A percentile compares a stretch with the other conserved stretches of the same genome.
Conservation (phyloP, 2,113 vertebrate genomes). For the Lepus europaeus region DNA sequence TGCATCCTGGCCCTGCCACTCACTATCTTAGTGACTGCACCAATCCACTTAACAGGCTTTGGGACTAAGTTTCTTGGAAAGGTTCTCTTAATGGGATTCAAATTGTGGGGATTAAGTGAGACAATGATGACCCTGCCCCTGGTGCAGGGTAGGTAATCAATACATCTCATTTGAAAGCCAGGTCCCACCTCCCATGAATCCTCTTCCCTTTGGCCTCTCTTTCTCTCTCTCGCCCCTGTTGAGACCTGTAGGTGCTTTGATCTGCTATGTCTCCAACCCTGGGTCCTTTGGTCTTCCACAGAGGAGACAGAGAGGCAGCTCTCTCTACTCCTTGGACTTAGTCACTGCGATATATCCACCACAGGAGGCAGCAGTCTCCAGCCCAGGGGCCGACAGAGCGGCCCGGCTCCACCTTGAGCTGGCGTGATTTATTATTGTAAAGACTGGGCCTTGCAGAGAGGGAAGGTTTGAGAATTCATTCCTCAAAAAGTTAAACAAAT, state of each 20-base stretch:
- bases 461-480: not conserved
- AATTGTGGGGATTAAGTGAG: not conserved
- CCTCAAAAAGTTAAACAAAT: not conserved
- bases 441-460: not conserved
- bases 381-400: not conserved
- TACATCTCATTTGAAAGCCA: not conserved
- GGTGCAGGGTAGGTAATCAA: not conserved
- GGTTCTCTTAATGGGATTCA: not conserved
- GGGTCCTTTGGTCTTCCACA: constrained; percentile 57
- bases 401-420: not conserved
- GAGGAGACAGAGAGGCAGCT: constrained; percentile 39
- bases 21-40: too few relatives aligned
- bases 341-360: not conserved
- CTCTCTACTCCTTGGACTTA: not conserved
- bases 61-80: not conserved
- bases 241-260: constrained; percentile 67
- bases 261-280: constrained; percentile 1
- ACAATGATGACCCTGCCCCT: fast-evolving
- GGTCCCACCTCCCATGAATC: not conserved
- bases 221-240: not conserved
- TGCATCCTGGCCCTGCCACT: not conserved
- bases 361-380: not conserved
- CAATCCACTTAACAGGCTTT: not conserved
- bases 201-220: not conserved
- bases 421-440: not conserved